phyloP scores from a whole-genome alignment of 2,113 vertebrate genomes.

The Elanus axillaris region DNA sequence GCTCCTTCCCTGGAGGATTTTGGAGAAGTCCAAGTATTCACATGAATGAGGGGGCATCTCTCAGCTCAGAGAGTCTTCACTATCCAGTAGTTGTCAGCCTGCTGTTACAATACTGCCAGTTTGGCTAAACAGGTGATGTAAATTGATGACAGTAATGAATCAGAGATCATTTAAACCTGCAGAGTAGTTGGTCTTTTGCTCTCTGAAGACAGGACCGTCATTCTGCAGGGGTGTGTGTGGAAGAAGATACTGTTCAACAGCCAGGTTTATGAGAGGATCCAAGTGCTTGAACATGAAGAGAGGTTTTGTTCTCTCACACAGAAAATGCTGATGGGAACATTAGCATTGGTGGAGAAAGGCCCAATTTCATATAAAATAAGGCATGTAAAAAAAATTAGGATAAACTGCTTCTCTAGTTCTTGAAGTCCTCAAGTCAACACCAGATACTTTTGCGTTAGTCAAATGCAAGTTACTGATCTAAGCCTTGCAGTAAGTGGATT shows the following conservation, averaged over 20 bases:
- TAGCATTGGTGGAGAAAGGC: background rate
- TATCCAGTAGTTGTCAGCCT: background rate
- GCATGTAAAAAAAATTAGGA: background rate
- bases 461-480: background rate
- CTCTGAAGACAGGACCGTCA: background rate
- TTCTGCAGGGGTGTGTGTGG: background rate
- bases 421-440: background rate
- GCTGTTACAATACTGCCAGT: background rate
- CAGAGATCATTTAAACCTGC: background rate
- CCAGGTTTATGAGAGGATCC: background rate
- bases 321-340: background rate
- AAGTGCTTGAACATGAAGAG: background rate
- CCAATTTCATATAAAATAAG: background rate
- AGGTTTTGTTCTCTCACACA: background rate
- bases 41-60: background rate
- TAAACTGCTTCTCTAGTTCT: background rate
- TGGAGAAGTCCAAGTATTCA: background rate
- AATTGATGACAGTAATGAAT: background rate
- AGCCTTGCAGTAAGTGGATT: slow-evolving; percentile 25
- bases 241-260: background rate
- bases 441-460: background rate
- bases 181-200: background rate
- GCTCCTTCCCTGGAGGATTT: background rate
- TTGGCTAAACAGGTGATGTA: background rate
- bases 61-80: background rate